These are phyloP conservation scores for Lottia gigantea DNA, from an alignment of 2,888 invertebrate species.

Conservation along the genomic window DNA sequence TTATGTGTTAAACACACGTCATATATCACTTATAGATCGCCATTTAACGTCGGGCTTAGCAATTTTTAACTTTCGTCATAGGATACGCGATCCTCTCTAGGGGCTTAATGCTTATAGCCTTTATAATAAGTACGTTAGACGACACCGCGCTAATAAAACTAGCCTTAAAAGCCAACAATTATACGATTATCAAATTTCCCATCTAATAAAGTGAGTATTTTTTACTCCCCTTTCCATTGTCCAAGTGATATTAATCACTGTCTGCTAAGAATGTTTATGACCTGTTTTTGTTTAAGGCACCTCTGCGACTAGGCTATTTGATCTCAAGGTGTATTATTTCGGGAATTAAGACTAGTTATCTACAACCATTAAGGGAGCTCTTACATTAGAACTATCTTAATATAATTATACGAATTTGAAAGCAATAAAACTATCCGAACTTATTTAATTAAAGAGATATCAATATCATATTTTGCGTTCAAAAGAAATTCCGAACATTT, in stretches of 20 bases:
- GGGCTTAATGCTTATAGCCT: neutral
- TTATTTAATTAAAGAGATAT: no score
- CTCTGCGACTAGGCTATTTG: neutral
- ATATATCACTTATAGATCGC: conserved; percentile 1
- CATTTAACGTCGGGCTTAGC: neutral
- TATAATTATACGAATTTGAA: no score
- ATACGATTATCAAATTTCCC: conserved; percentile 3
- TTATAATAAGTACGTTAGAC: neutral
- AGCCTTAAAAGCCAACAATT: neutral
- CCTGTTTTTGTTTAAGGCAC: conserved; percentile 1
- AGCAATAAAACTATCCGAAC: no score
- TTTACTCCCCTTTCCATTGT: neutral
- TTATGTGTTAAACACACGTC: conserved; percentile 5
- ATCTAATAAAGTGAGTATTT: neutral
- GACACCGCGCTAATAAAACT: conserved; percentile 4
- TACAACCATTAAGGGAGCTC: no score
- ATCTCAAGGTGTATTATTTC: neutral
- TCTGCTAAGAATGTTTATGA: neutral
- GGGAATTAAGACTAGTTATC: no score
- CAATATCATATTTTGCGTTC: no score
- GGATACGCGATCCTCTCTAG: no score
- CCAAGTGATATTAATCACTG: neutral
- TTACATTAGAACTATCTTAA: no score
- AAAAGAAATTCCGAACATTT: no score
- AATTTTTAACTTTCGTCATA: neutral